Evolutionary conservation across 2,888 invertebrate genomes (phyloP), one percentile per base, ranked within the genome.

Genomic region (Polylopha cassiicola): DNA sequence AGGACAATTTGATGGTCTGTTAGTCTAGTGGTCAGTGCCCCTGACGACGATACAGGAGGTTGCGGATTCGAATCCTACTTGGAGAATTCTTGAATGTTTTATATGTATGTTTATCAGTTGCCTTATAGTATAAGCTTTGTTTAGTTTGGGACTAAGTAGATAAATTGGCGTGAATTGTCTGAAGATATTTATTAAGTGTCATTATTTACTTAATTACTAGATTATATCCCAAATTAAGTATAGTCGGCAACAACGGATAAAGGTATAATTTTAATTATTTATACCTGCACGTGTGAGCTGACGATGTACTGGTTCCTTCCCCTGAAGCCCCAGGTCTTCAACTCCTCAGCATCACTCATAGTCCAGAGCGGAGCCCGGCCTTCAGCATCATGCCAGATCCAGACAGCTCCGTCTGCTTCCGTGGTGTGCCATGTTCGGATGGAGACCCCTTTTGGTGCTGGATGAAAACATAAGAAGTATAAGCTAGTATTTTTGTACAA

Each of bases 361-460:
- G 68, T 61, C 95, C 95, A 97, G 16, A 73, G 58, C 0, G 95
- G 95, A 0, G 88, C 85, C 0, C 87, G 72, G 1, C 79, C 82
- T 52, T 95, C 95, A 0, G 90, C 91, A 55, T 95, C 93, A 55
- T 92, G 89, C 96, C 95, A 96, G 7, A 95, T 75, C 75, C 93
- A 95, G 4, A 96, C 88, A 6, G 90, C 88, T 0, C 89, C 89
- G 54, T 95, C 93, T 0, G 87, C 75, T 69, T 97, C 96, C 7
- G 76, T 72, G 0, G 88, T 86, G 0, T 73, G 78, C 92, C 94
- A 95, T 1, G 89, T 88, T 50, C 88, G 91, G 2, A 92, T 87
- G 32, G 88, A 89, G 0, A 92, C 90, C 0, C 89, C 87, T 24
- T 88, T 87, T 0, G 94, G 94, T 2, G 90, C 94, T 94, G 66